A percentile compares a stretch with the other conserved stretches of the same genome.
Conservation (phyloP, 2,797 vertebrate genomes). For the Xenentodon cancila region DNA sequence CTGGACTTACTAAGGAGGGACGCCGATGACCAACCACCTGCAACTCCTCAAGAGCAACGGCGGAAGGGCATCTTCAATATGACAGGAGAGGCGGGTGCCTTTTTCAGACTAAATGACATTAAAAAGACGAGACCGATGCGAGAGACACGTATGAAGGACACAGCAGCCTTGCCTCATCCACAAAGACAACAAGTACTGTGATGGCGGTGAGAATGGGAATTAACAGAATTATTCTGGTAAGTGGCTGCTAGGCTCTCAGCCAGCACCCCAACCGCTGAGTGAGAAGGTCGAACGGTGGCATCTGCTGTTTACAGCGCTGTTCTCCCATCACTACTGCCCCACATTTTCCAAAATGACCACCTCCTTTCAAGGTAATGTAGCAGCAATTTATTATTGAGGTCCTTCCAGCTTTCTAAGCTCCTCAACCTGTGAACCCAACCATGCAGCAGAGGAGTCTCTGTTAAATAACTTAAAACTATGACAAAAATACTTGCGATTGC, state of each 20-base stretch:
- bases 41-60: conserved; percentile 18
- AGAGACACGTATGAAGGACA: conserved; percentile 67
- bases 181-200: conserved; percentile 63
- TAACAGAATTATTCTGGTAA: conserved; percentile 77
- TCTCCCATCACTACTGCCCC: conserved; percentile 33
- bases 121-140: conserved; percentile 57
- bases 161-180: conserved; percentile 47
- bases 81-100: conserved; percentile 25
- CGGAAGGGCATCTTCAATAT: conserved; percentile 20
- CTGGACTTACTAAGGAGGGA: conserved; percentile 13
- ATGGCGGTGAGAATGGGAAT: conserved; percentile 65
- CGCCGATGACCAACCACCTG: conserved; percentile 18
- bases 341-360: conserved; percentile 32
- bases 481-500: neutral
- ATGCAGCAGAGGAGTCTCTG: conserved; percentile 4
- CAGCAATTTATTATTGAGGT: conserved; percentile 17
- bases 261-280: conserved; percentile 52
- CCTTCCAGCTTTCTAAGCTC: conserved; percentile 3
- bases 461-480: conserved; percentile 17
- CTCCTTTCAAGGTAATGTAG: conserved; percentile 21
- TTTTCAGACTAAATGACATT: conserved; percentile 58
- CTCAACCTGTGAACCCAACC: conserved; percentile 17
- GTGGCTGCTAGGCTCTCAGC: conserved; percentile 73
- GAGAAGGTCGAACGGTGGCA: conserved; percentile 43
- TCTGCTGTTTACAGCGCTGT: conserved; percentile 38